These are phyloP conservation scores for Ochropacha duplaris DNA, from an alignment of 2,888 invertebrate genomes.

Conservation along the genomic window DNA sequence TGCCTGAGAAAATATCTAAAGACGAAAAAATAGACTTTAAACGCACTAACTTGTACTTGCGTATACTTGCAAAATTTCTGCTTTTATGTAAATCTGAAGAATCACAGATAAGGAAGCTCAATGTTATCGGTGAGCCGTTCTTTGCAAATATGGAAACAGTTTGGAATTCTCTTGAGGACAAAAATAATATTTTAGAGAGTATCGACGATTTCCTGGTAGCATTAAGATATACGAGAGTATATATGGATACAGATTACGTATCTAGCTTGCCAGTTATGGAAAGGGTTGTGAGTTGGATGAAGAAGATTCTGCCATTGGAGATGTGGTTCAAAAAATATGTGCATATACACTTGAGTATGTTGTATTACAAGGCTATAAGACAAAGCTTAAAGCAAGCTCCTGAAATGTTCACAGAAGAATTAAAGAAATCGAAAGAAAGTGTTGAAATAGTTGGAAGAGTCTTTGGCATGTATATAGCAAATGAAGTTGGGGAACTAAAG, in stretches of 20 bases:
- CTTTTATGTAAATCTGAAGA: constrained; percentile 39
- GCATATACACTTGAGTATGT: constrained; percentile 49
- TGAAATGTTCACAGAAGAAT: constrained; percentile 36
- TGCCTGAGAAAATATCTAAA: constrained; percentile 15
- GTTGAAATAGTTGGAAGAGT: constrained; percentile 43
- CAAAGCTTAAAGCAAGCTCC: constrained; percentile 39
- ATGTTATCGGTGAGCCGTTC: constrained; percentile 37
- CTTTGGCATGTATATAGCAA: constrained; percentile 47
- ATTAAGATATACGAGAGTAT: constrained; percentile 47
- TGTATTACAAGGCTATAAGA: constrained; percentile 52
- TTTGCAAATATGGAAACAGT: constrained; percentile 36
- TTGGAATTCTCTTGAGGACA: constrained; percentile 11
- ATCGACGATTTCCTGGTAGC: constrained; percentile 34
- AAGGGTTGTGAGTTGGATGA: constrained; percentile 37
- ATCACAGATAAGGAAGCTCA: constrained; percentile 32
- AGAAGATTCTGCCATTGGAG: constrained; percentile 43
- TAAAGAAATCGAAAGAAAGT: constrained; percentile 32
- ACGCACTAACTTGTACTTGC: constrained; percentile 26
- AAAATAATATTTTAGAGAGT: constrained; percentile 2
- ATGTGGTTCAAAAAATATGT: constrained; percentile 41
- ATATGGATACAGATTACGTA: constrained; percentile 39
- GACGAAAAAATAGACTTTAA: background rate
- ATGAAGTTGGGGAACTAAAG: constrained; percentile 41
- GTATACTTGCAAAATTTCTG: constrained; percentile 49
- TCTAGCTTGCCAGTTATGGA: constrained; percentile 47